phyloP scores from a whole-genome alignment of 2,797 vertebrate genomes.

The Coreius guichenoti region DNA sequence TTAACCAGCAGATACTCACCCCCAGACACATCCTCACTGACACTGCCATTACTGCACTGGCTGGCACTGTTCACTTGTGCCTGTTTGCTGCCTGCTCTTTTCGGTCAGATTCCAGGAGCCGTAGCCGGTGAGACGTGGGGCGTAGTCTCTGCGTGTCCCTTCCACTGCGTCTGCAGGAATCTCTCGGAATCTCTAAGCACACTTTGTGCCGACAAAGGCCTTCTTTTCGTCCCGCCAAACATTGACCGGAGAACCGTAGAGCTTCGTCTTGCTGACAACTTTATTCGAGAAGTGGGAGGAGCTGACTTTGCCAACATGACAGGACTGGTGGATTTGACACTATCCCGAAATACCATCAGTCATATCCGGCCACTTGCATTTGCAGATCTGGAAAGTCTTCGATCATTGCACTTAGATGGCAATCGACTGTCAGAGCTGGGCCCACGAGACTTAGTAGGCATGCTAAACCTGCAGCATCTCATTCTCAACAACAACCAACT shows the following conservation, averaged over 20 bases:
- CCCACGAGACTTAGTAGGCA: conserved; percentile 83
- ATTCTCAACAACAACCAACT: conserved; percentile 94
- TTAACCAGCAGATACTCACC: conserved; percentile 72
- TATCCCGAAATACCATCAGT: conserved; percentile 91
- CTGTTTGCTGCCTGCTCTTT: conserved; percentile 71
- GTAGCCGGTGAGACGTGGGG: conserved; percentile 84
- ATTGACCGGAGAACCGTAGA: conserved; percentile 92
- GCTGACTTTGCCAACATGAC: conserved; percentile 91
- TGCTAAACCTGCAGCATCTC: conserved; percentile 90
- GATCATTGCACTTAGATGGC: conserved; percentile 89
- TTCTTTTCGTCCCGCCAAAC: conserved; percentile 89
- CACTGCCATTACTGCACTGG: conserved; percentile 74
- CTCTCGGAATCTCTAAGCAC: conserved; percentile 93
- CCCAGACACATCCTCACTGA: conserved; percentile 58
- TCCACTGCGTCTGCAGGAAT: conserved; percentile 93
- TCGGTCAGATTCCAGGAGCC: conserved; percentile 70
- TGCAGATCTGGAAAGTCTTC: conserved; percentile 88
- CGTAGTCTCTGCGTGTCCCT: conserved; percentile 84
- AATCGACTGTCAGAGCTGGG: conserved; percentile 85
- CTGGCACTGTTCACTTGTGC: conserved; percentile 79
- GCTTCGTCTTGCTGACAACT: conserved; percentile 91
- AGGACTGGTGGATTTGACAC: conserved; percentile 89
- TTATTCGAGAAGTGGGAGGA: conserved; percentile 86
- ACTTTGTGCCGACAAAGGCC: conserved; percentile 92
- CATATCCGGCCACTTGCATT: conserved; percentile 87